Base-by-base conservation (phyloP, 2,113 vertebrate species). In the Aramus guarauna region DNA sequence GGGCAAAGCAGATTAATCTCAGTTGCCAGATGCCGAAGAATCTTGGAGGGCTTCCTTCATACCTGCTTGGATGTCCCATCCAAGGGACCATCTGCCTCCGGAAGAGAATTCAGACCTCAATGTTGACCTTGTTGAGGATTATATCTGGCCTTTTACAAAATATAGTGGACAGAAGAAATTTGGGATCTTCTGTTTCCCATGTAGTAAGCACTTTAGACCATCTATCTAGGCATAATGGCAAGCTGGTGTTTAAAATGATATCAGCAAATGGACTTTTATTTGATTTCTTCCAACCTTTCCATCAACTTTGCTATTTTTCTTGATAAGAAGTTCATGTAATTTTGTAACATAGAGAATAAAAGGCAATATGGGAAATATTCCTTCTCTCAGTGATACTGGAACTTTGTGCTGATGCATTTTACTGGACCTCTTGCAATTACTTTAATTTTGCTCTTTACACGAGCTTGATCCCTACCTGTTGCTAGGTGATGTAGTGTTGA, bases 401-500 rank as follows among this genome's bases (percentile, higher is more conserved):
- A 37, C 24, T 45, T 41, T 45, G 36, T 53, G 37, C 67, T 50
- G 29, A 24, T 67, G 23, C 12, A 9, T 45, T 85, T 47, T 26
- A 6, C 59, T 20, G 47, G 20, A 16, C 12, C 22, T 63, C n/a
- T 30, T 39, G 37, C 14, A 9, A 4, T 24, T 15, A 3, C 62
- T 78, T 66, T 26, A 11, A 37, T 48, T 14, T 15, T 27, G 13
- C 3, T 76, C 24, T 48, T 72, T 0, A 0, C 0, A 1, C 29
- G 52, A 47, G 32, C 27, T 75, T 50, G 23, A 34, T 19, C 45
- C 36, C 36, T 50, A 7, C 19, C 29, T 59, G 37, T 13, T 72
- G 20, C 48, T 30, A 4, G 13, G 27, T 55, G 48, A 12, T 30
- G 37, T 6, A 13, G 8, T 6, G 29, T 14, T 0, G 2, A 14